Evolutionary conservation across 2,888 invertebrate species (phyloP).

Genomic region (Kryphioiulus occultus): DNA sequence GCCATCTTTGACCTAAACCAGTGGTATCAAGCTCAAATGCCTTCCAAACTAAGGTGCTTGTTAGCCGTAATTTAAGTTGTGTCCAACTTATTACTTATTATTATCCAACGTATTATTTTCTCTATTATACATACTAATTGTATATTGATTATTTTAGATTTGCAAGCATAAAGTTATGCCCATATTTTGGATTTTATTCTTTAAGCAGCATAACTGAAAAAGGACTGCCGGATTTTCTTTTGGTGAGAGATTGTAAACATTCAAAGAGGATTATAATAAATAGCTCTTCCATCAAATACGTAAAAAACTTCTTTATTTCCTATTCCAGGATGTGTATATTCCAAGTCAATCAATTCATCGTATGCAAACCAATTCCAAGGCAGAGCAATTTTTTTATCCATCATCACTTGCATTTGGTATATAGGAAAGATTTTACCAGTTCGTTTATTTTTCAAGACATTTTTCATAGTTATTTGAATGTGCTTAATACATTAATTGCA

Average conservation of each 20-base stretch:
- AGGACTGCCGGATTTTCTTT: conserved; percentile 56
- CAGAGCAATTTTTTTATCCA: conserved; percentile 86
- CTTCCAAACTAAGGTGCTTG: conserved; percentile 85
- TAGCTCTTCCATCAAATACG: not conserved
- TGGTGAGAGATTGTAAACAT: conserved; percentile 56
- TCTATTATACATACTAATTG: not conserved
- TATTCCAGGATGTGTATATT: conserved; percentile 67
- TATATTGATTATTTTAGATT: not conserved
- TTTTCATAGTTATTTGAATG: not conserved
- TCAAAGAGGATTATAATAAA: not conserved
- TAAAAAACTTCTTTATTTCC: conserved; percentile 55
- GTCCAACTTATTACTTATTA: too few species aligned
- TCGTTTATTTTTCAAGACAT: not conserved
- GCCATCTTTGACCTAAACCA: conserved; percentile 64
- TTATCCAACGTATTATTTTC: conserved; percentile 57
- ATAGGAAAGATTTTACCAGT: not conserved
- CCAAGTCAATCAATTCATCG: conserved; percentile 61
- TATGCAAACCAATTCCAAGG: conserved; percentile 68
- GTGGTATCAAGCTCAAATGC: conserved; percentile 51
- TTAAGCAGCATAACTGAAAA: conserved; percentile 58
- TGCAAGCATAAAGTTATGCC: conserved; percentile 56
- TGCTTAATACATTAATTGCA: conserved; percentile 53
- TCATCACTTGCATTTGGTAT: conserved; percentile 79
- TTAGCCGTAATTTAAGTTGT: not conserved
- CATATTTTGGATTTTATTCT: conserved; percentile 60